Evolutionary conservation across 2,113 vertebrate species (phyloP), one percentile per base, ranked within the genome.

Genomic region (Python bivittatus): DNA sequence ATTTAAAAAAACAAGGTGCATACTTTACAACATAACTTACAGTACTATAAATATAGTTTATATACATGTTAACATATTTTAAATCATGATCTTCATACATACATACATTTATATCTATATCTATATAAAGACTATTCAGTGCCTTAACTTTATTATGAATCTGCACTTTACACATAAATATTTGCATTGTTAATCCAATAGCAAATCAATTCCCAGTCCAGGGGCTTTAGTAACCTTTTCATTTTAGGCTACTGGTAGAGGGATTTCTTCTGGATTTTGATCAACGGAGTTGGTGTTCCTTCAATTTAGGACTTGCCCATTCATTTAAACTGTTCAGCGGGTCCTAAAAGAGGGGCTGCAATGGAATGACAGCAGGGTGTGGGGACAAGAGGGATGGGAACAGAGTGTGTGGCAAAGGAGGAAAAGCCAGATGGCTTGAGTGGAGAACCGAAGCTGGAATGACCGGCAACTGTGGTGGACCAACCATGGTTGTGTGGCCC

Each of bases 321-420:
- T 0, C 3, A 29, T 53, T 64, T 17, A 8, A 52, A 58, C 15
- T 53, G 54, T 83, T 4, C 3, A 79, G 92, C 57, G 23, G 0
- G 57, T 15, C 88, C 91, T 97, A 98, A 91, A 98, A 98, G 57
- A 98, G 98, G n/a, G 98, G 98, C 92, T 98, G 98, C 23, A 99
- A 96, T 2, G 98, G 98, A 86, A 98, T 98, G 95, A 98, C 96
- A 0, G 98, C 83, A 0, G 98, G 97, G 88, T 98, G 98, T 0
- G 98, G 97, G 11, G 98, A 96, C 33, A 98, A 96, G 94, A 99
- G 94, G 0, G 98, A 97, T 0, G 98, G 97, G 87, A 98, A 98
- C 53, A 98, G 92, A 0, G 97, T 15, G 1, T 97, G 98, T 0
- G 98, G 98, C 90, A 98, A 89, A 0, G 98, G 94, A 0, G 98